Evolutionary conservation across 2,888 invertebrate genomes (phyloP).

Genomic region (Elysia crispata): DNA sequence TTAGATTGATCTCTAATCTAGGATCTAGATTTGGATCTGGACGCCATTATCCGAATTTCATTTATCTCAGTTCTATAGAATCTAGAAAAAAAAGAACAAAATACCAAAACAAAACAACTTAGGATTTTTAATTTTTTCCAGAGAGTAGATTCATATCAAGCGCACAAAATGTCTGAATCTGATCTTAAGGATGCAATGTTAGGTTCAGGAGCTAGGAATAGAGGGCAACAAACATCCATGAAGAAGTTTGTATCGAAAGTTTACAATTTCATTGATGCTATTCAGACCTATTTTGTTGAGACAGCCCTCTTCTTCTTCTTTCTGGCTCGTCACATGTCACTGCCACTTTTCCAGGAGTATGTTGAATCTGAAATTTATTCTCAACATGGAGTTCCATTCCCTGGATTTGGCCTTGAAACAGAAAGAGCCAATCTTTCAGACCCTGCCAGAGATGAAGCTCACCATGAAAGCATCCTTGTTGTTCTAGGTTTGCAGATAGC

Average conservation of each 20-base stretch:
- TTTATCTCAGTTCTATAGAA: no score
- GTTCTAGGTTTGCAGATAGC: conserved; percentile 73
- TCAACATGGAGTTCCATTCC: conserved; percentile 53
- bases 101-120: no score
- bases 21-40: no score
- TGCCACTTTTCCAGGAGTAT: conserved; percentile 72
- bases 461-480: conserved; percentile 66
- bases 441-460: conserved; percentile 59
- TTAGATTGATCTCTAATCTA: no score
- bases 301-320: conserved; percentile 70
- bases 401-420: conserved; percentile 41
- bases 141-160: no score
- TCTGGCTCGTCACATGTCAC: conserved; percentile 68
- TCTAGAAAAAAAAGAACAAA: no score
- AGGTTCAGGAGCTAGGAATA: no score
- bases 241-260: conserved; percentile 32
- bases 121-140: no score
- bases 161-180: no score
- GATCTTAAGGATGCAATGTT: no score
- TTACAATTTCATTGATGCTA: conserved; percentile 46
- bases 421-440: conserved; percentile 49
- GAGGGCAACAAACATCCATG: no score
- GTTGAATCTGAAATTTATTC: conserved; percentile 61
- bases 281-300: conserved; percentile 65
- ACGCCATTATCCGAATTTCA: no score